Conservation (phyloP, 2,888 invertebrate species). For the Halictus quadricinctus region DNA sequence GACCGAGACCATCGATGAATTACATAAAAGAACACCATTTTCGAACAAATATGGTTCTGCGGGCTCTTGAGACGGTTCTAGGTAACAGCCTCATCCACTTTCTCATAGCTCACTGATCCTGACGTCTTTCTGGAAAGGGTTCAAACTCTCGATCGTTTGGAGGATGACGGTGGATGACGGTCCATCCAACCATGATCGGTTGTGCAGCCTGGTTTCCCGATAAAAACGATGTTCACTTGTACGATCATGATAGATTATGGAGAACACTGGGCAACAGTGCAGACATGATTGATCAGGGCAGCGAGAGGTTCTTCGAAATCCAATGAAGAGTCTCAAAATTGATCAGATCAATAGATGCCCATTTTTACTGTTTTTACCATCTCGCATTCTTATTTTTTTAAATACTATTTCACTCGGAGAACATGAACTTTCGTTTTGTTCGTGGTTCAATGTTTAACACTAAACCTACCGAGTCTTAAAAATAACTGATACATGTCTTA, state of each 20-base stretch:
- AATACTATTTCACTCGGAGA: too few relatives aligned
- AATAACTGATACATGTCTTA: too few relatives aligned
- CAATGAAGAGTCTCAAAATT: too few relatives aligned
- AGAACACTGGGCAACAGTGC: not conserved
- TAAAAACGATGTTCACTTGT: slow-evolving; percentile 5
- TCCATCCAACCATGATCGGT: not conserved
- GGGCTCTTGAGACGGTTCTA: not conserved
- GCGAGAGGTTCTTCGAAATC: too few relatives aligned
- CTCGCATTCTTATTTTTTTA: too few relatives aligned
- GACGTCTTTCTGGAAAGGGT: not conserved
- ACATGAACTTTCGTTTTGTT: too few relatives aligned
- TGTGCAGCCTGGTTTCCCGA: slow-evolving; percentile 8
- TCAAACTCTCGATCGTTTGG: not conserved
- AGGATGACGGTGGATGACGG: not conserved
- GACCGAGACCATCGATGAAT: not conserved
- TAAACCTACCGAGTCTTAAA: too few relatives aligned
- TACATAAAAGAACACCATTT: slow-evolving; percentile 12
- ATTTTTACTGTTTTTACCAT: too few relatives aligned
- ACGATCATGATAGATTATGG: not conserved
- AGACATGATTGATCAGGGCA: too few relatives aligned
- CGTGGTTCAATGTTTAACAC: too few relatives aligned
- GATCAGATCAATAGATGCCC: too few relatives aligned
- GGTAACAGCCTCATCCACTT: slow-evolving; percentile 1
- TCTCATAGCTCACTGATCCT: not conserved
- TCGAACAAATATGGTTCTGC: not conserved